Conservation (phyloP, 2,888 invertebrate species). For the Eristalinus sepulchralis region DNA sequence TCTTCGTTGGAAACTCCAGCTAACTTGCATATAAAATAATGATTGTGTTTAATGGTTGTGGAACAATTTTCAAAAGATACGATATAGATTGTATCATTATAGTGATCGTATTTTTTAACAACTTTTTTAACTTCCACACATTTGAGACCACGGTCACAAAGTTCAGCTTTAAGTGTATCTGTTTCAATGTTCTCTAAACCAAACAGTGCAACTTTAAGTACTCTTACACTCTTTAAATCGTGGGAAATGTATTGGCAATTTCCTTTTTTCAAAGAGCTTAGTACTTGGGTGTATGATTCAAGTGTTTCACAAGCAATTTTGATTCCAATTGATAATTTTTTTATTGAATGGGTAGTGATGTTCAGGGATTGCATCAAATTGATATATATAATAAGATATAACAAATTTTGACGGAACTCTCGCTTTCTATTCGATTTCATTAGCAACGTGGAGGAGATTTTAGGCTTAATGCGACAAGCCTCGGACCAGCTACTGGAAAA, state of each 20-base stretch:
- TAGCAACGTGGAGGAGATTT: no score
- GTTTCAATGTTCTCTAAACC: slow-evolving; percentile 48
- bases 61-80: slow-evolving; percentile 18
- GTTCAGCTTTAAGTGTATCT: slow-evolving; percentile 39
- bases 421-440: no score
- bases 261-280: slow-evolving; percentile 24
- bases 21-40: neutral
- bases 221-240: slow-evolving; percentile 28
- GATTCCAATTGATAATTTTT: slow-evolving; percentile 56
- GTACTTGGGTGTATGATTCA: slow-evolving; percentile 18
- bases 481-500: no score
- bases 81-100: slow-evolving; percentile 15
- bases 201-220: slow-evolving; percentile 55
- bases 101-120: slow-evolving; percentile 41
- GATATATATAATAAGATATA: no score
- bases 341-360: slow-evolving; percentile 7
- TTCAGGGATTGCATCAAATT: no score
- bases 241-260: slow-evolving; percentile 45
- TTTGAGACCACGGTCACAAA: slow-evolving; percentile 41
- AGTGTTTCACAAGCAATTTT: slow-evolving; percentile 51
- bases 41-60: neutral
- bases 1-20: neutral
- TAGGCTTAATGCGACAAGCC: no score
- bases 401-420: no score
- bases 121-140: slow-evolving; percentile 56